These are phyloP conservation scores for Otis tarda DNA, from an alignment of 2,113 vertebrate species.

Conservation along the genomic window DNA sequence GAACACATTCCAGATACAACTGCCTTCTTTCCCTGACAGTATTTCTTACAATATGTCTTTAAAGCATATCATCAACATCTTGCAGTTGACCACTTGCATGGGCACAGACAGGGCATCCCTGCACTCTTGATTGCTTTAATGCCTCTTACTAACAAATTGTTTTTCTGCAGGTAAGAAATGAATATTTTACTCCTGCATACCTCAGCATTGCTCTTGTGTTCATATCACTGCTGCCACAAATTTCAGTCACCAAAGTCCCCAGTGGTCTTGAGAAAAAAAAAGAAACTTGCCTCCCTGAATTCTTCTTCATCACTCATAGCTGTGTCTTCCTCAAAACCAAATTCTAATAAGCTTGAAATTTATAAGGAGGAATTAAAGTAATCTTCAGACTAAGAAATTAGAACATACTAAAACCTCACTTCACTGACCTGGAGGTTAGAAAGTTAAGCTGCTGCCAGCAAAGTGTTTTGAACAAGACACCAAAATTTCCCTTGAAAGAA, in stretches of 20 bases:
- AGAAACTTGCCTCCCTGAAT: background rate
- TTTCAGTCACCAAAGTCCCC: background rate
- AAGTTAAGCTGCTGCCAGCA: background rate
- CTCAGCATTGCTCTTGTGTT: background rate
- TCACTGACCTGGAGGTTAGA: background rate
- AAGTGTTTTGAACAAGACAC: background rate
- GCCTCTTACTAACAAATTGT: background rate
- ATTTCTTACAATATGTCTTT: background rate
- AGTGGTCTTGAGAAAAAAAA: background rate
- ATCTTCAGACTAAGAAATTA: background rate
- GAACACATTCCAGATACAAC: background rate
- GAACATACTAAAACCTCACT: background rate
- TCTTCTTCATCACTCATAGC: background rate
- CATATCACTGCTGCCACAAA: background rate
- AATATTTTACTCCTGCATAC: background rate
- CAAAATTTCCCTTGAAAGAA: background rate
- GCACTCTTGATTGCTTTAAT: background rate
- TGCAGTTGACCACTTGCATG: background rate
- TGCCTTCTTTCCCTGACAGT: background rate
- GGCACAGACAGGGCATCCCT: background rate
- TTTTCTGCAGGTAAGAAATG: background rate
- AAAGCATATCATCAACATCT: background rate
- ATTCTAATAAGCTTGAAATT: background rate
- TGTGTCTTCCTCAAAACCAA: background rate
- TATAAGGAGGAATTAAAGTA: background rate